Evolutionary conservation across 2,113 vertebrate genomes (phyloP), one percentile per base, ranked within the genome.

Genomic region (Larimichthys crocea): DNA sequence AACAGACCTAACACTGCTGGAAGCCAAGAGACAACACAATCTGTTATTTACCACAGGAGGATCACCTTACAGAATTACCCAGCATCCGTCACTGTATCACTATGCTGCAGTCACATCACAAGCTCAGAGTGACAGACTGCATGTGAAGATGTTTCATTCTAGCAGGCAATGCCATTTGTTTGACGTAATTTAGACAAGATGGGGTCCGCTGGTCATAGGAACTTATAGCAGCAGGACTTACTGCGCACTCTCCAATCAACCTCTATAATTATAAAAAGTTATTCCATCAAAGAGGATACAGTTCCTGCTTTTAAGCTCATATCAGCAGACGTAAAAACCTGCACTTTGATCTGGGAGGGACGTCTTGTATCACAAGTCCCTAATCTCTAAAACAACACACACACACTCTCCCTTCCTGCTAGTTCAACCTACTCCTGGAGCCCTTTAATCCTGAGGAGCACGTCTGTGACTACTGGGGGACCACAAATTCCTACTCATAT

Each of bases 321-420:
- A 70, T 29, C 55, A 60, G 72, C 22, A 35, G 69, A 76, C 26
- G 44, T 79, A 52, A 79, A 40, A 61, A 60, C 50, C 76, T 87
- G 84, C 65, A 74, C 80, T 94, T 93, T 91, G 83, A 69, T 90
- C 84, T 63, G 5, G 52, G 69, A 64, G 46, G 83, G 71, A 64
- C 78, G 73, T 81, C 52, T 82, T 66, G 49, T 70, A 50, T 65
- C 73, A 87, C 74, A 80, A 50, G 56, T 57, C 59, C 40, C 66
- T 93, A 92, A 93, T 91, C 89, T 73, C 75, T 55, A 52, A 63
- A 87, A 83, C 50, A 71, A 76, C 71, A 80, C 74, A 17, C 55
- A 73, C 63, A 56, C 19, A 70, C 78, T 82, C 72, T 79, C 69
- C 50, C 83, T 84, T 71, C 67, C 80, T 69, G 46, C 67, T 75